phyloP scores from a whole-genome alignment of 2,888 invertebrate species.

The Lamellibrachia satsuma region DNA sequence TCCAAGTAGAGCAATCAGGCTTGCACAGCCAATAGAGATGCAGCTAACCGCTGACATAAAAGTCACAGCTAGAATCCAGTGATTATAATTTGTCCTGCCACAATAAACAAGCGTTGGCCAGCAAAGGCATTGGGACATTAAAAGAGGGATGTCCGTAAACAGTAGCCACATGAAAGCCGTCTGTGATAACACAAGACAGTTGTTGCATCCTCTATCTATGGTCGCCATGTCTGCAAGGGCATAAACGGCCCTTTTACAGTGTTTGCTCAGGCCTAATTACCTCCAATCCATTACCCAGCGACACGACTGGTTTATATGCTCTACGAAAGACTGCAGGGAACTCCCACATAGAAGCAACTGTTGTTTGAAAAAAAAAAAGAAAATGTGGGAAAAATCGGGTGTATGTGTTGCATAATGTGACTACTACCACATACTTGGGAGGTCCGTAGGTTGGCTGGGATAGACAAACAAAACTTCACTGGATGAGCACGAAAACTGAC shows the following conservation, averaged over 20 bases:
- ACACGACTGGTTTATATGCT: not conserved
- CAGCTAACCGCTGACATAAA: not conserved
- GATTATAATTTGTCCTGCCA: not conserved
- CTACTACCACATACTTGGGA: not conserved
- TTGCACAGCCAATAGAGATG: not conserved
- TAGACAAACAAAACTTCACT: not conserved
- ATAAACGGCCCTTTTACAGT: not conserved
- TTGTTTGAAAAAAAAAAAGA: not conserved
- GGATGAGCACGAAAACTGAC: not conserved
- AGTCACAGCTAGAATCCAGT: not conserved
- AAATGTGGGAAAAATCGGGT: not conserved
- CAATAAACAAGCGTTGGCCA: not conserved
- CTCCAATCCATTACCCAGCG: not conserved
- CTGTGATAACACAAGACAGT: slow-evolving; percentile 13
- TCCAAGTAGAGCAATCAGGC: not conserved
- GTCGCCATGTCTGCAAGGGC: not conserved
- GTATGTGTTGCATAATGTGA: not conserved
- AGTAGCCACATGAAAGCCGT: slow-evolving; percentile 12
- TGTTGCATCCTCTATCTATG: not conserved
- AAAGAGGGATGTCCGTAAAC: not conserved
- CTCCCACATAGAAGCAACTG: not conserved
- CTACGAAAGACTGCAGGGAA: not conserved
- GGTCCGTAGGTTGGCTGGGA: not conserved
- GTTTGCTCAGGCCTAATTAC: slow-evolving; percentile 12
- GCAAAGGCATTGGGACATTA: not conserved